Percentiles rank a stretch among this genome's conserved stretches.
Evolutionary conservation across 2,113 vertebrate genomes (phyloP).

Genomic region (Lampris incognitus): DNA sequence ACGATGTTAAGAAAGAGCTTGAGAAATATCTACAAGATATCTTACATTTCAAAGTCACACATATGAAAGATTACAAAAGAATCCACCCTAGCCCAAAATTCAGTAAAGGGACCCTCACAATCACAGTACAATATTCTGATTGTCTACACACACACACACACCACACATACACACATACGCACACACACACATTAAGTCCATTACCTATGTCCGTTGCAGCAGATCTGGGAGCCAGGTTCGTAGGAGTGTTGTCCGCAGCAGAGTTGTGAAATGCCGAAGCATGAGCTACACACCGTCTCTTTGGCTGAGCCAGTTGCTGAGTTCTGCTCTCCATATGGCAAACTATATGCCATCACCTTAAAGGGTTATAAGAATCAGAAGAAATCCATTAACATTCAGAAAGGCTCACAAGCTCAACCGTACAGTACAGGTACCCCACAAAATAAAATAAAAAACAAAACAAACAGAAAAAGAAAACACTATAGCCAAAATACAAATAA

Average conservation of each 20-base stretch:
- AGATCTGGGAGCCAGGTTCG: slow-evolving; percentile 9
- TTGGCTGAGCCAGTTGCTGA: slow-evolving; percentile 4
- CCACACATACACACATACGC: background rate
- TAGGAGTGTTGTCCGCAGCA: slow-evolving; percentile 27
- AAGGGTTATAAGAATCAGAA: slow-evolving; percentile 33
- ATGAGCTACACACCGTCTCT: slow-evolving; percentile 14
- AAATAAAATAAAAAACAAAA: too few species aligned
- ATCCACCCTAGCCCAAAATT: too few species aligned
- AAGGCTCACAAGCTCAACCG: background rate
- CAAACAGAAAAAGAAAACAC: background rate
- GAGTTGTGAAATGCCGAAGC: slow-evolving; percentile 1
- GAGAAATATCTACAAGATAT: too few species aligned
- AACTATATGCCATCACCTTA: background rate
- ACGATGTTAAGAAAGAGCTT: too few species aligned
- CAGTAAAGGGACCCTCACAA: too few species aligned
- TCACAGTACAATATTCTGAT: background rate
- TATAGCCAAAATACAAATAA: background rate
- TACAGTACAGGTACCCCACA: too few species aligned
- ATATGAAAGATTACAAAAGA: too few species aligned
- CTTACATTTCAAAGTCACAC: too few species aligned
- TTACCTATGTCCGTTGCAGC: slow-evolving; percentile 50
- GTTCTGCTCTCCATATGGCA: background rate
- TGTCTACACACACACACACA: background rate
- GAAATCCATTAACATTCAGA: slow-evolving; percentile 1
- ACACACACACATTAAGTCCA: background rate